A percentile compares a stretch with the other conserved stretches of the same genome.
Evolutionary conservation across 2,797 vertebrate genomes (phyloP).

Genomic region (Labeo calbasu): DNA sequence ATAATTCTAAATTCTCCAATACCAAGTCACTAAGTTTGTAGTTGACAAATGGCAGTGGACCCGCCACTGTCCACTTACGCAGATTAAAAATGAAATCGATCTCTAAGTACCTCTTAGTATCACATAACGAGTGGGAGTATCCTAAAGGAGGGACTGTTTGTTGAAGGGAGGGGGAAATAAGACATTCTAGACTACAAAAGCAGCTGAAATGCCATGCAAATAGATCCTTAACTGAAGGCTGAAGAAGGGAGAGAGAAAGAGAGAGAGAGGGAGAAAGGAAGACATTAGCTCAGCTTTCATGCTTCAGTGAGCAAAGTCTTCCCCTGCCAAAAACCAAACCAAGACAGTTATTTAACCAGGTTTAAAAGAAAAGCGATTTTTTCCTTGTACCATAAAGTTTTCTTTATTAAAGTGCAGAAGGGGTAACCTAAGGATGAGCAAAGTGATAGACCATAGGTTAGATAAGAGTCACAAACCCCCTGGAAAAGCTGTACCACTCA

Average conservation of each 20-base stretch:
- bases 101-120: conserved; percentile 77
- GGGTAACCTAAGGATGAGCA: background rate
- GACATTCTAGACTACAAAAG: conserved; percentile 58
- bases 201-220: conserved; percentile 63
- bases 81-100: conserved; percentile 84
- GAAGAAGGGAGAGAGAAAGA: conserved; percentile 14
- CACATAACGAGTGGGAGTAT: conserved; percentile 68
- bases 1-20: background rate
- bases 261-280: conserved; percentile 45
- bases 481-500: conserved; percentile 65
- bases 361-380: conserved; percentile 51
- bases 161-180: conserved; percentile 60
- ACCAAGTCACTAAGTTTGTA: conserved; percentile 24
- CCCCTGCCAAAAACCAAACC: conserved; percentile 44
- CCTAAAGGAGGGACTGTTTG: conserved; percentile 28
- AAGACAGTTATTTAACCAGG: conserved; percentile 51
- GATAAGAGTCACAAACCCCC: conserved; percentile 49
- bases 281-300: conserved; percentile 51
- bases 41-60: conserved; percentile 65
- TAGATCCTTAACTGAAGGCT: conserved; percentile 63
- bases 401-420: conserved; percentile 9
- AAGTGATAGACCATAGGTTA: conserved; percentile 31
- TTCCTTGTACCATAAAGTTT: conserved; percentile 24
- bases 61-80: conserved; percentile 75
- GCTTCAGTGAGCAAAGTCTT: conserved; percentile 54